These are phyloP conservation scores for Esox niger DNA, from an alignment of 2,113 vertebrate genomes.

Conservation along the genomic window DNA sequence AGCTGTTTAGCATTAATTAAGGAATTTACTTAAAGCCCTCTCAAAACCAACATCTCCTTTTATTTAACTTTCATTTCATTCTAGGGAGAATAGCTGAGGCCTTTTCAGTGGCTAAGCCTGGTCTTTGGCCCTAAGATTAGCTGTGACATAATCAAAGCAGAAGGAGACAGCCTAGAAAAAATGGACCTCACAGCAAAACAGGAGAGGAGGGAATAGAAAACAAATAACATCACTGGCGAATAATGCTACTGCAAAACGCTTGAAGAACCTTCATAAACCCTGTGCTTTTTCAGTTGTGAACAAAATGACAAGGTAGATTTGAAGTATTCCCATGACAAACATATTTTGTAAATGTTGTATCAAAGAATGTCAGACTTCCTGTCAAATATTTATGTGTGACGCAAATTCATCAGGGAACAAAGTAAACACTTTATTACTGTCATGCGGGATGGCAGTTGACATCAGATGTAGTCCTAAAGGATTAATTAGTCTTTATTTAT, in stretches of 20 bases:
- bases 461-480: conserved; percentile 8
- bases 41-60: conserved; percentile 51
- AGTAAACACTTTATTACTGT: not conserved
- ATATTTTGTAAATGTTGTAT: not conserved
- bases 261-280: not conserved
- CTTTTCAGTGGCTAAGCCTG: conserved; percentile 58
- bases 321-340: not conserved
- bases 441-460: conserved; percentile 7
- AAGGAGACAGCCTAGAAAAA: not conserved
- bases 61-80: conserved; percentile 51
- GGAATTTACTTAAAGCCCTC: conserved; percentile 65
- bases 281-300: too few relatives aligned
- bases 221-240: not conserved
- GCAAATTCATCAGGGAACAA: not conserved
- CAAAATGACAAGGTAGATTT: not conserved
- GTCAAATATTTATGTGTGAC: not conserved
- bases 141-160: conserved; percentile 18
- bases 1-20: conserved; percentile 78
- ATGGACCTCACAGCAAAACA: not conserved
- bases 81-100: conserved; percentile 46
- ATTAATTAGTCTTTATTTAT: conserved; percentile 23
- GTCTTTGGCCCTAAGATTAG: conserved; percentile 20
- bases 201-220: not conserved
- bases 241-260: not conserved
- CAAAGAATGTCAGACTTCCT: not conserved